These are phyloP conservation scores for Sesamia inferens DNA, from an alignment of 2,888 invertebrate genomes.

Conservation along the genomic window DNA sequence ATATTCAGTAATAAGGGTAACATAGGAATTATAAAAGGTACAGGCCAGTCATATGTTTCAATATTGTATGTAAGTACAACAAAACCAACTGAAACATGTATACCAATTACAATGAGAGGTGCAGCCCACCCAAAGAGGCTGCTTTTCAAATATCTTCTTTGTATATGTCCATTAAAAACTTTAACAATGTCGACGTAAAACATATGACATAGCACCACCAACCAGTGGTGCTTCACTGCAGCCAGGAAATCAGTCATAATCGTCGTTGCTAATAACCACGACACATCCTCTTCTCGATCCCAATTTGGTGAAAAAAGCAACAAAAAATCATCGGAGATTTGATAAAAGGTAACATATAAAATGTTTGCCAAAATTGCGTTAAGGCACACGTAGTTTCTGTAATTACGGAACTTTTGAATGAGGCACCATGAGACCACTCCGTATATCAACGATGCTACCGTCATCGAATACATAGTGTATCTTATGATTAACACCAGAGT, in stretches of 20 bases:
- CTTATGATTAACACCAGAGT: neutral
- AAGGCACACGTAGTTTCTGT: too few species aligned
- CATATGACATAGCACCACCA: neutral
- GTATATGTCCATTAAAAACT: neutral
- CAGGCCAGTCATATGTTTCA: neutral
- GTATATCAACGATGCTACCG: too few species aligned
- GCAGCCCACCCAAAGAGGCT: neutral
- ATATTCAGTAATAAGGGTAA: neutral
- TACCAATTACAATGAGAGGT: neutral
- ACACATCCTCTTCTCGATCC: fast-evolving
- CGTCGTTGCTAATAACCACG: neutral
- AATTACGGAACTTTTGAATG: too few species aligned
- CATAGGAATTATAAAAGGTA: neutral
- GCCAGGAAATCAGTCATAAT: neutral
- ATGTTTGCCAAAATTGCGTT: too few species aligned
- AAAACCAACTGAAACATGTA: neutral
- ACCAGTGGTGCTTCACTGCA: neutral
- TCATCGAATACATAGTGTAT: neutral
- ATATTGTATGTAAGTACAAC: neutral
- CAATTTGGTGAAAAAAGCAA: fast-evolving
- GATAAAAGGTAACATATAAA: neutral
- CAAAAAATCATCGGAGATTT: neutral
- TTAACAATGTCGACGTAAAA: neutral
- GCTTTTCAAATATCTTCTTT: neutral
- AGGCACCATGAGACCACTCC: too few species aligned